Percentiles rank a stretch among this genome's conserved stretches.
These are phyloP conservation scores for Panopea generosa DNA, from an alignment of 2,888 invertebrate species.

Conservation along the genomic window DNA sequence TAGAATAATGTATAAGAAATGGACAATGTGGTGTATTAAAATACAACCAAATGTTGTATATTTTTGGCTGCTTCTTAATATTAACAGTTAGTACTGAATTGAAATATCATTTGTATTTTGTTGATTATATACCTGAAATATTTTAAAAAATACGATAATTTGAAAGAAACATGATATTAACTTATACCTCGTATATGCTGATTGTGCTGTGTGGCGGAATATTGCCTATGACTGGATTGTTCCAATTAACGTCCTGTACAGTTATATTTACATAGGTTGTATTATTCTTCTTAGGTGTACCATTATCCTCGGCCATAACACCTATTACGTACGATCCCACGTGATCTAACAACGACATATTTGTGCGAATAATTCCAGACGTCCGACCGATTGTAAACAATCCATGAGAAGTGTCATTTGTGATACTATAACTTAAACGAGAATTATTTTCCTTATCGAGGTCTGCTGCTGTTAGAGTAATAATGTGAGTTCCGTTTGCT, in stretches of 20 bases:
- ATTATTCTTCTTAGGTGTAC: slow-evolving; percentile 16
- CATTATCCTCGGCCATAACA: slow-evolving; percentile 40
- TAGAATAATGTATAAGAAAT: too few relatives aligned
- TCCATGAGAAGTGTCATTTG: neutral
- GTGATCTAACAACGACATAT: slow-evolving; percentile 28
- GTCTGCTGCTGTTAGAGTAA: slow-evolving; percentile 31
- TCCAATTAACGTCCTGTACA: slow-evolving; percentile 43
- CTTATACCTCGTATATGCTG: slow-evolving; percentile 51
- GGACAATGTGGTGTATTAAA: too few relatives aligned
- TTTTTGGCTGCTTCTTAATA: too few relatives aligned
- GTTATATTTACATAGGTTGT: slow-evolving; percentile 24
- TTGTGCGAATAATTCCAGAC: slow-evolving; percentile 40
- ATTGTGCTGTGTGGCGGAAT: slow-evolving; percentile 30
- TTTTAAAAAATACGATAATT: too few relatives aligned
- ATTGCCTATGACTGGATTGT: slow-evolving; percentile 25
- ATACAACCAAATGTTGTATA: too few relatives aligned
- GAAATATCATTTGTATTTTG: too few relatives aligned
- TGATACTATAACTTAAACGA: slow-evolving; percentile 10
- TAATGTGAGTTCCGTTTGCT: neutral
- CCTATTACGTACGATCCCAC: slow-evolving; percentile 24
- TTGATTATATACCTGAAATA: too few relatives aligned
- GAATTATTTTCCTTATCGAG: slow-evolving; percentile 8
- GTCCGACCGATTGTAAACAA: slow-evolving; percentile 28
- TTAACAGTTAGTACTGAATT: too few relatives aligned
- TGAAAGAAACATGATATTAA: too few relatives aligned